phyloP scores from a whole-genome alignment of 2,888 invertebrate species.

The Orthosia gracilis region DNA sequence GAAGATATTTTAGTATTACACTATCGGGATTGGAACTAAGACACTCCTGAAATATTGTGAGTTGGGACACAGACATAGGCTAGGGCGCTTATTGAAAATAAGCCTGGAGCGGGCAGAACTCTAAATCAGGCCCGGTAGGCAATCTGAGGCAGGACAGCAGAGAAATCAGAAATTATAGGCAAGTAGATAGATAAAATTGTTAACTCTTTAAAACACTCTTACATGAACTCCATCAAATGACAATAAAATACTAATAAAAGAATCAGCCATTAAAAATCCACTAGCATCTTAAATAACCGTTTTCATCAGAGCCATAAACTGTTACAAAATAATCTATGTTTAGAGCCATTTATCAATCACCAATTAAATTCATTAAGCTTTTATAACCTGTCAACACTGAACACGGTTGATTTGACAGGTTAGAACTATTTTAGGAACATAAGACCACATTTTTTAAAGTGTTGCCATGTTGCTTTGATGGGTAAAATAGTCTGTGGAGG shows the following conservation, averaged over 20 bases:
- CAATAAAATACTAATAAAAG: constrained; percentile 40
- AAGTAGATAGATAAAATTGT: background rate
- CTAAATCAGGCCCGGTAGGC: too few species aligned
- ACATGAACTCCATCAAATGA: constrained; percentile 21
- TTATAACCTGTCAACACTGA: constrained; percentile 59
- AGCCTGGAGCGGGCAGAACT: too few species aligned
- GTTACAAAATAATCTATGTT: constrained; percentile 58
- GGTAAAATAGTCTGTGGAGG: background rate
- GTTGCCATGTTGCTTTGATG: constrained; percentile 8
- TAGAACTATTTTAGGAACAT: constrained; percentile 54
- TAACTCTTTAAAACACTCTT: constrained; percentile 14
- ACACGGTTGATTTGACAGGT: constrained; percentile 59
- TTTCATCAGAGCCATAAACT: constrained; percentile 49
- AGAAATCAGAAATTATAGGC: background rate
- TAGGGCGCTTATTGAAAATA: too few species aligned
- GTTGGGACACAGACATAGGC: too few species aligned
- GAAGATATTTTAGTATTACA: too few species aligned
- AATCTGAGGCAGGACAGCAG: background rate
- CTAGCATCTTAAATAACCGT: constrained; percentile 8
- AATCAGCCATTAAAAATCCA: constrained; percentile 29
- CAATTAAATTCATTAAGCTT: constrained; percentile 54
- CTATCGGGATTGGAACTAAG: too few species aligned
- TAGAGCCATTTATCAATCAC: constrained; percentile 55
- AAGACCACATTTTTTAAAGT: constrained; percentile 23
- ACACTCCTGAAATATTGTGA: too few species aligned